Evolutionary conservation across 2,888 invertebrate genomes (phyloP), one percentile per base, ranked within the genome.

Genomic region (Lottia scabra): DNA sequence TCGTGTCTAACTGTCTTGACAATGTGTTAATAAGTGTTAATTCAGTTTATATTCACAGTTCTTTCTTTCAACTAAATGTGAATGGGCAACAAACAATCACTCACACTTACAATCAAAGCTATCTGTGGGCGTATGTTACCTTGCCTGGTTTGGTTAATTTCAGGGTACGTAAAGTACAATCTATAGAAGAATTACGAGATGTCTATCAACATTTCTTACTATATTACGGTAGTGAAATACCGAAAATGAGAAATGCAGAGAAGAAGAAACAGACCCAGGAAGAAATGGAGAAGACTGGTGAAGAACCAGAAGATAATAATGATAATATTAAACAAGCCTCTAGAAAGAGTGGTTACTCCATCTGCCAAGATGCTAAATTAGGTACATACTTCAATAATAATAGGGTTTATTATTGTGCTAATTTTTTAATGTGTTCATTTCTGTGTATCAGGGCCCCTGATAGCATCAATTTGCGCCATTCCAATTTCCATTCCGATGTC

Each of bases 121-220:
- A n/a, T n/a, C n/a, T n/a, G n/a, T n/a, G n/a, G n/a, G n/a, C n/a
- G n/a, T n/a, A n/a, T n/a, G n/a, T n/a, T n/a, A n/a, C n/a, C n/a
- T n/a, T n/a, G n/a, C n/a, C n/a, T n/a, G 45, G 30, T 45, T 46
- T 15, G n/a, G n/a, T 63, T 74, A 45, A n/a, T 72, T 69, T 6
- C 77, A 89, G 89, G 64, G 88, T 87, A 10, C 83, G 81, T 64
- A 81, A 72, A 63, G 85, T 88, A 2, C 86, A 87, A 77, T 87
- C 85, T 0, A 92, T 94, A 13, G 98, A 99, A 88, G 98, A 98
- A 88, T 90, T 99, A 0, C 94, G 95, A 74, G 99, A 99, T 85
- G 94, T 96, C 1, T 96, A 96, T 89, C 94, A 95, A 80, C 97
- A 98, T 86, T 99, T 99, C 89, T 92, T 96, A 78, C 91, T 99